Conservation (phyloP, 2,888 invertebrate genomes). For the Platypus cylindrus region DNA sequence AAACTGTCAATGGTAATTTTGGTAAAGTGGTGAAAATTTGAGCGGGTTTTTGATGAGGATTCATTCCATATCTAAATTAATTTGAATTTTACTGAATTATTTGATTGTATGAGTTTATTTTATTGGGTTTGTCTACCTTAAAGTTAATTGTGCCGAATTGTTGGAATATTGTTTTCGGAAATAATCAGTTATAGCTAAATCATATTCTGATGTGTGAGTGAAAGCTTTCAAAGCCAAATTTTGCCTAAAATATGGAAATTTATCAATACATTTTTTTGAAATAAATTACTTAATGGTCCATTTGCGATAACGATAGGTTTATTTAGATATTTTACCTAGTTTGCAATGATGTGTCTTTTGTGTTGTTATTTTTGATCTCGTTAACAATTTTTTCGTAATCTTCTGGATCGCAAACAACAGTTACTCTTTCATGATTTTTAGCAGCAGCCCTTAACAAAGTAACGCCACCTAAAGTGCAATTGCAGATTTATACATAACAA, state of each 20-base stretch:
- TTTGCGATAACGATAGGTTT: neutral
- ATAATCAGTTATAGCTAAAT: constrained; percentile 87
- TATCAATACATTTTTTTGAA: neutral
- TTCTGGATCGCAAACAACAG: constrained; percentile 80
- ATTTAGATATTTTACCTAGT: constrained; percentile 45
- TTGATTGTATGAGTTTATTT: neutral
- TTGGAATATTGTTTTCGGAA: constrained; percentile 82
- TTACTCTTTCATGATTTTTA: constrained; percentile 91
- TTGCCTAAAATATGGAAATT: constrained; percentile 50
- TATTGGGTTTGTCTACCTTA: constrained; percentile 29
- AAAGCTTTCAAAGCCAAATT: constrained; percentile 85
- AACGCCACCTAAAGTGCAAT: constrained; percentile 48
- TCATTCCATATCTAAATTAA: constrained; percentile 76
- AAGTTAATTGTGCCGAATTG: constrained; percentile 63
- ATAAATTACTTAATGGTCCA: too few species aligned
- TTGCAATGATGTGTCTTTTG: constrained; percentile 56
- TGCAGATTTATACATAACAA: neutral
- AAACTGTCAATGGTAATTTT: constrained; percentile 69
- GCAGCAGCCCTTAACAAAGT: constrained; percentile 91
- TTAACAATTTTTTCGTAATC: constrained; percentile 70
- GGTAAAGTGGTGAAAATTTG: constrained; percentile 74
- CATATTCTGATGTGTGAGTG: constrained; percentile 91
- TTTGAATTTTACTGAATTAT: neutral
- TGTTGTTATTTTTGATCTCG: constrained; percentile 47
- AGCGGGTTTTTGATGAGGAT: constrained; percentile 95